Base-by-base conservation (phyloP, 2,888 invertebrate species). In the Tipula helvola region DNA sequence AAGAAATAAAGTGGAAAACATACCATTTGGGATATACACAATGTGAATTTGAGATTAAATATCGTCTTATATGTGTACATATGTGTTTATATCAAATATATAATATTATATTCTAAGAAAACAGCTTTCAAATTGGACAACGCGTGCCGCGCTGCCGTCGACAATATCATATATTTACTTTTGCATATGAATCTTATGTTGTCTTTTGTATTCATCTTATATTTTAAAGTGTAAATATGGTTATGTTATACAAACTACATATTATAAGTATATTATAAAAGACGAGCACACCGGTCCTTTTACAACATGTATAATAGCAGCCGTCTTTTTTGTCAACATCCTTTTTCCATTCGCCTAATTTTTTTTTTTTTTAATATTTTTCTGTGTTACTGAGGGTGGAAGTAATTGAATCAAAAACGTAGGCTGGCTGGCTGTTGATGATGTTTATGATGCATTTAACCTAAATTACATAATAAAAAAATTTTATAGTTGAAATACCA, bases 271-370 rank as follows among this genome's bases (percentile, higher is more conserved):
- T 28, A 28, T 28, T 71, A 12, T 18, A 71, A 71, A 52, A 71
- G 10, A 84, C 36, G 84, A 84, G 84, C 36, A 84, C 84, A 84
- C 84, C 84, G 84, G 84, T 84, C 84, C 84, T 84, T 84, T 84
- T 39, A 84, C 39, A 39, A 84, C 39, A 84, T 39, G 84, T 84
- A 16, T 84, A 39, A 39, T 84, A 39, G 84, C 84, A 84, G 84
- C 84, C 84, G 84, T 84, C 84, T n/a, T 84, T 84, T 84, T 84
- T 84, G 84, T 84, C 84, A 84, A 84, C 84, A 84, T 84, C 84
- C 84, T 84, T 36, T 84, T 84, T 84, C 41, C 71, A 71, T 71
- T 71, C 71, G 28, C 71, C 16, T 8, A 71, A 28, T 18, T 71
- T 10, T 71, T 71, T 8, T 71, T 71, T 5, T 39, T 39, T 39